These are phyloP conservation scores for Drosophila santomea DNA, from an alignment of 1,140 invertebrate genomes.

Conservation along the genomic window DNA sequence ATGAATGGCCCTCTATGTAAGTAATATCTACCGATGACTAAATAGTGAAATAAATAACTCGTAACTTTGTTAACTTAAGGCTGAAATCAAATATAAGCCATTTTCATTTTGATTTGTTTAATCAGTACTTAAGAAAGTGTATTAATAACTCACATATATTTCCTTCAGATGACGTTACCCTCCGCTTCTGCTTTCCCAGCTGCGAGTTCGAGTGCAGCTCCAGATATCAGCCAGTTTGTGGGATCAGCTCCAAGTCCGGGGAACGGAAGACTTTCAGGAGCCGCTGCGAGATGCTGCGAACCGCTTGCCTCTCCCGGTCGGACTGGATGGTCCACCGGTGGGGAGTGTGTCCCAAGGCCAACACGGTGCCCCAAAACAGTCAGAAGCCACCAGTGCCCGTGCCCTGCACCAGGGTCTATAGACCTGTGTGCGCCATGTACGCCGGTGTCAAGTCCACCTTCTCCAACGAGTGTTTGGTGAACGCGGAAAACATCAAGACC, in stretches of 20 bases:
- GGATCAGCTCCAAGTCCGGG: conserved; percentile 30
- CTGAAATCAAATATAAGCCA: no score
- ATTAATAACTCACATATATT: background rate
- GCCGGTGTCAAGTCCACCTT: conserved; percentile 78
- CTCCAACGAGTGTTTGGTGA: conserved; percentile 73
- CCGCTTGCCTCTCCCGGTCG: conserved; percentile 41
- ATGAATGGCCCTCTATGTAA: conserved; percentile 58
- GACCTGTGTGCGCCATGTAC: conserved; percentile 72
- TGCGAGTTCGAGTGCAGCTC: conserved; percentile 57
- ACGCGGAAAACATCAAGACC: conserved; percentile 72
- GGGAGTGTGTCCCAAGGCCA: conserved; percentile 49
- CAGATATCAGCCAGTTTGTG: conserved; percentile 54
- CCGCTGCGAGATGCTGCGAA: conserved; percentile 60
- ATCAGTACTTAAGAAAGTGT: background rate
- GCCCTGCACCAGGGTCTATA: conserved; percentile 72
- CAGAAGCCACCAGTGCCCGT: conserved; percentile 47
- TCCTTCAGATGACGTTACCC: conserved; percentile 47
- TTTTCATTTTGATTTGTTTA: no score
- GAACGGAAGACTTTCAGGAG: conserved; percentile 57
- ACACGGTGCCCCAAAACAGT: conserved; percentile 4
- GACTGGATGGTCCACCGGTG: conserved; percentile 57
- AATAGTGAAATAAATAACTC: no score
- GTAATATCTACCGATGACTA: conserved; percentile 5
- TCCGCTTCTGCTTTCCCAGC: conserved; percentile 54
- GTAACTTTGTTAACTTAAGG: no score